These are phyloP conservation scores for Andrena camellia DNA, from an alignment of 2,888 invertebrate species.

Conservation along the genomic window DNA sequence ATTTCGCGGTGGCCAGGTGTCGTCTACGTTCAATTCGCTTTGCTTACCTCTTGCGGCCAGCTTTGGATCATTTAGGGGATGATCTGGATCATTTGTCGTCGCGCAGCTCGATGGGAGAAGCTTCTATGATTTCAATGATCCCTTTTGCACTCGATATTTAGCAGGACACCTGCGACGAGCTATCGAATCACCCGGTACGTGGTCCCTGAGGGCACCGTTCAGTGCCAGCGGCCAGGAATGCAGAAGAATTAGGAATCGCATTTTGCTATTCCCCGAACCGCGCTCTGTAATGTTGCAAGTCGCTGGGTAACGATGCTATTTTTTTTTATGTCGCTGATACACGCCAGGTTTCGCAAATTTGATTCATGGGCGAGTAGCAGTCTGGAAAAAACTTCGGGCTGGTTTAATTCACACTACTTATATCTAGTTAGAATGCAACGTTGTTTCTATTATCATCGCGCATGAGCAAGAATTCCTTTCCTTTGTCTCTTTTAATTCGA, in stretches of 20 bases:
- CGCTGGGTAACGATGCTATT: neutral
- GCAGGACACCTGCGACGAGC: neutral
- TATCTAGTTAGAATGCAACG: neutral
- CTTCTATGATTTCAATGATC: neutral
- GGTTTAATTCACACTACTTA: neutral
- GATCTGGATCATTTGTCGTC: neutral
- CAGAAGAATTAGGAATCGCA: constrained; percentile 17
- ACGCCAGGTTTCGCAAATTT: neutral
- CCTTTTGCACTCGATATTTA: neutral
- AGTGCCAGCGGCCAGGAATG: constrained; percentile 28
- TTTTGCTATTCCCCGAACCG: constrained; percentile 40
- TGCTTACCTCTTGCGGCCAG: no score
- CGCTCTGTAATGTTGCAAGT: neutral
- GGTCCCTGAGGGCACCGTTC: constrained; percentile 14
- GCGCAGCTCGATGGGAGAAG: neutral
- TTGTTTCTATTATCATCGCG: neutral
- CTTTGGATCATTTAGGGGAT: neutral
- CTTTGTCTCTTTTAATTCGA: neutral
- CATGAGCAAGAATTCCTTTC: neutral
- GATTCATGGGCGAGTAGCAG: neutral
- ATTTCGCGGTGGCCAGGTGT: constrained; percentile 28
- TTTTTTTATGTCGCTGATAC: constrained; percentile 6
- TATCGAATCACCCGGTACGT: constrained; percentile 5
- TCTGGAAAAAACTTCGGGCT: neutral
- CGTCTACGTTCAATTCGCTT: constrained; percentile 13